phyloP scores from a whole-genome alignment of 2,113 vertebrate genomes.

The Oceanites oceanicus region DNA sequence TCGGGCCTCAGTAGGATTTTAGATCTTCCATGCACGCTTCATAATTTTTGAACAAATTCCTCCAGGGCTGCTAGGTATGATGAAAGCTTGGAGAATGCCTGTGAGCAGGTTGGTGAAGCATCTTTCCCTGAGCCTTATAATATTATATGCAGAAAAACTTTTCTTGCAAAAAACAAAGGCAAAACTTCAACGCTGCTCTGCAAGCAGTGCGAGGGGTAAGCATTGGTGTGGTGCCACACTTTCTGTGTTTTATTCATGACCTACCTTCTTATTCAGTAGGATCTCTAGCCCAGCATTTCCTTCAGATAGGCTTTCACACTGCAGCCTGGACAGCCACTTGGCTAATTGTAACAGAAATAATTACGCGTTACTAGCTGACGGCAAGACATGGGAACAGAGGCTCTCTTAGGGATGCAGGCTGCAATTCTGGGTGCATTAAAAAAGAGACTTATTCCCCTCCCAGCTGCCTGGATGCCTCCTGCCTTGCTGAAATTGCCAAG shows the following conservation, averaged over 20 bases:
- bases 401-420: not conserved
- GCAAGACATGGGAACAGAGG: not conserved
- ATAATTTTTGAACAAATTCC: not conserved
- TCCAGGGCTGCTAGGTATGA: not conserved
- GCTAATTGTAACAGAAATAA: not conserved
- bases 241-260: not conserved
- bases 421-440: not conserved
- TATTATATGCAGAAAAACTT: not conserved
- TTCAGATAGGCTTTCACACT: not conserved
- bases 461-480: not conserved
- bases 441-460: not conserved
- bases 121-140: not conserved
- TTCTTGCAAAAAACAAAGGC: not conserved
- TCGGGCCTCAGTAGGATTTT: accelerated
- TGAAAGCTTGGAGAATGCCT: not conserved
- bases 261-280: not conserved
- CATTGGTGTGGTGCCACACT: not conserved
- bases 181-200: not conserved
- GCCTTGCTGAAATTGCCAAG: not conserved
- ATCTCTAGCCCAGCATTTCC: not conserved
- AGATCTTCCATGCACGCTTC: not conserved
- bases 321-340: not conserved
- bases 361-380: not conserved
- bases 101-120: not conserved
- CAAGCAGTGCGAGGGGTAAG: accelerated